Evolutionary conservation across 2,888 invertebrate genomes (phyloP), one percentile per base, ranked within the genome.

Genomic region (Parnassius mnemosyne): DNA sequence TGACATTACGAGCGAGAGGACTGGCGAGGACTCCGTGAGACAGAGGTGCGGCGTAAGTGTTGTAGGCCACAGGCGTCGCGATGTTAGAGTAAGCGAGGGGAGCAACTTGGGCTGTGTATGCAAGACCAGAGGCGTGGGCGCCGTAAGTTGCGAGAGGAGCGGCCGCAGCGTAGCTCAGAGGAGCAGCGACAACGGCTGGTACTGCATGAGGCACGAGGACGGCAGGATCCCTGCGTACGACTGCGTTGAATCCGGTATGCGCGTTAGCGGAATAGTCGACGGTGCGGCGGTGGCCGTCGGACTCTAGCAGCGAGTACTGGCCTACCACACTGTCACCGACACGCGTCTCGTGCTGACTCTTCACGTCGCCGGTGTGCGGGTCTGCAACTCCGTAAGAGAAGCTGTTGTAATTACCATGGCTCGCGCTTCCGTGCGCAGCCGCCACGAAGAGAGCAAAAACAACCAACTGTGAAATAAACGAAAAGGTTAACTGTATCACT

Each of bases 241-340:
- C 78, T 13, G 93, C 93, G 84, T 93, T 93, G 85, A 93, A 93
- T 66, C 93, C 93, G 67, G 89, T 86, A 75, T 92, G 81, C 41
- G 88, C 86, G 67, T 92, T 92, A 68, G 92, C 92, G 64, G 90
- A 88, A 81, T 93, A 93, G 80, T 94, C 94, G 0, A 94, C 94
- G 43, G 92, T 93, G 68, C 94, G 93, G 77, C 92, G 92, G 61
- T 92, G 93, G 71, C 94, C 94, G 75, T 94, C 94, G 41, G 94
- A 92, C 70, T 93, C 79, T 85, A 94, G 77, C 61, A 89, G 84
- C 9, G 89, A 89, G 85, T 89, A 89, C 69, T 89, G 89, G 65
- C 89, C 89, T 65, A 93, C 92, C 43, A 94, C 94, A 70, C 89
- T 90, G 83, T 94, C 94, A 41, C 94, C 94, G 69, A 89, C 84